These are phyloP conservation scores for Peromyscus nudipes DNA, from an alignment of 2,797 vertebrate genomes.

Conservation along the genomic window DNA sequence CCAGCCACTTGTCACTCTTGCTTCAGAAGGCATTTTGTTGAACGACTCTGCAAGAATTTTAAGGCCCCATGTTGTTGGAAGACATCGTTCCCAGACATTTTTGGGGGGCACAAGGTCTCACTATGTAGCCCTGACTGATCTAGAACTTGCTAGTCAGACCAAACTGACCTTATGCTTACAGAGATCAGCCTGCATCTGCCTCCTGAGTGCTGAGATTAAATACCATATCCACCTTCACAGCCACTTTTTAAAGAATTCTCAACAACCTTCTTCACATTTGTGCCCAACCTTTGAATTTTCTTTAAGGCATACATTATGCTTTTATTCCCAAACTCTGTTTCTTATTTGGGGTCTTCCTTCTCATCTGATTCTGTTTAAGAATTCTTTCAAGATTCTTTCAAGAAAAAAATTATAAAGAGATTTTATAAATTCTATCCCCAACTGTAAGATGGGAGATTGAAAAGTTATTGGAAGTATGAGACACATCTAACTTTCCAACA, in stretches of 20 bases:
- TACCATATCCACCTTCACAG: background rate
- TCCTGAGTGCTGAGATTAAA: background rate
- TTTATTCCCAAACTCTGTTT: background rate
- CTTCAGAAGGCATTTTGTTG: background rate
- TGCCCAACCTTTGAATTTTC: conserved; percentile 16
- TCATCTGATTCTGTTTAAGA: background rate
- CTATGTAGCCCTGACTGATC: background rate
- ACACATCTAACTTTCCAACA: conserved; percentile 19
- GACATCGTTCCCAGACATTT: background rate
- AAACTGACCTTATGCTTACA: background rate
- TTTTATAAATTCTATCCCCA: background rate
- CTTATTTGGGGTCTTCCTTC: conserved; percentile 36
- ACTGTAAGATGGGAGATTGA: background rate
- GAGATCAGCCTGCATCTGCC: background rate
- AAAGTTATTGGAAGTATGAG: conserved; percentile 28
- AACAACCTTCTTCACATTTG: conserved; percentile 14
- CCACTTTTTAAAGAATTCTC: background rate
- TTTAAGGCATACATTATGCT: background rate
- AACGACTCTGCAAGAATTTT: background rate
- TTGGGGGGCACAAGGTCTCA: background rate
- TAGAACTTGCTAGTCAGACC: background rate
- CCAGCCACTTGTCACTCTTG: conserved; percentile 16
- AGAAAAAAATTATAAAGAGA: background rate
- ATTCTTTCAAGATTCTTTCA: conserved; percentile 26
- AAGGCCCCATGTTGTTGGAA: background rate